phyloP scores from a whole-genome alignment of 2,888 invertebrate genomes.

The Galerucella nymphaeae region DNA sequence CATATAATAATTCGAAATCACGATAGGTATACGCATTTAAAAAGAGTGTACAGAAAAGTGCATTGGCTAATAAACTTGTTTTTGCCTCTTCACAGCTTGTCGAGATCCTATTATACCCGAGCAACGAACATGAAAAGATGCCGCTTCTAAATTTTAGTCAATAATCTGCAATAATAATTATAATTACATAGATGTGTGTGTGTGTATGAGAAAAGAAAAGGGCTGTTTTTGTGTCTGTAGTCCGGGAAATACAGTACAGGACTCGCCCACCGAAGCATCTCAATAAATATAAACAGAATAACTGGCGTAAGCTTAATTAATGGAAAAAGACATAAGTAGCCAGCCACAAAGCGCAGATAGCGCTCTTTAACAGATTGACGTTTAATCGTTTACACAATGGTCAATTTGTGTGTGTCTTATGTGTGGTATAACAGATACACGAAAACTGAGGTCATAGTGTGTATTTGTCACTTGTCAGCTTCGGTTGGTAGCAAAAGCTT shows the following conservation, averaged over 20 bases:
- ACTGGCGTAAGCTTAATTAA: not conserved
- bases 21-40: slow-evolving; percentile 24
- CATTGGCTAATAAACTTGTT: slow-evolving; percentile 32
- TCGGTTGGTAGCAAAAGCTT: no score
- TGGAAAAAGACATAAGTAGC: no score
- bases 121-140: slow-evolving; percentile 33
- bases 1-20: slow-evolving; percentile 30
- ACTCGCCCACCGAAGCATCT: not conserved
- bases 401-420: no score
- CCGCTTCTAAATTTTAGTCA: slow-evolving; percentile 35
- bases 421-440: no score
- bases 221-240: not conserved
- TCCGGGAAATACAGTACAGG: not conserved
- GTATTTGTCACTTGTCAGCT: no score
- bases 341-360: no score
- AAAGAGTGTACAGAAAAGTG: slow-evolving; percentile 9
- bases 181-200: no score
- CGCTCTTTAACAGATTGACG: no score
- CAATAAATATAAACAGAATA: not conserved
- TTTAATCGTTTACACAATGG: no score
- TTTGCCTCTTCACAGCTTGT: slow-evolving; percentile 38
- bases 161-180: slow-evolving; percentile 22
- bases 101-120: slow-evolving; percentile 34
- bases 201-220: not conserved
- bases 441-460: no score